phyloP scores from a whole-genome alignment of 1,140 invertebrate species.

The Magallana ariakensis region DNA sequence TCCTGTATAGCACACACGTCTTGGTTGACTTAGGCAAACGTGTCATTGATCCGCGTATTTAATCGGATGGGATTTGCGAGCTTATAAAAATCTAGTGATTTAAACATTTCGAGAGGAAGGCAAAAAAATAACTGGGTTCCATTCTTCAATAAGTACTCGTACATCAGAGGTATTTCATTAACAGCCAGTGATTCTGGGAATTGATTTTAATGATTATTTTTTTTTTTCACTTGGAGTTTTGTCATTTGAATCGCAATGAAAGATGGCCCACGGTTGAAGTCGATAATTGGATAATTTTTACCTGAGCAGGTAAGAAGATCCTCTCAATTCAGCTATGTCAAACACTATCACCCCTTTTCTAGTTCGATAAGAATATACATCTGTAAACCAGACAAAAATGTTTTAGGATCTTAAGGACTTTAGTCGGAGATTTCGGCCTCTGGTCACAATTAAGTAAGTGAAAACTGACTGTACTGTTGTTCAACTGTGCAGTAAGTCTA shows the following conservation, averaged over 20 bases:
- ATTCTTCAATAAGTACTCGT: background rate
- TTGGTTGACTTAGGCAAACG: background rate
- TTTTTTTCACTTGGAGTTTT: background rate
- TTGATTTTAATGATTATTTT: background rate
- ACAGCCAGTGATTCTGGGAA: background rate
- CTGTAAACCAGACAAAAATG: background rate
- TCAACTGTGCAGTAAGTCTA: too few species aligned
- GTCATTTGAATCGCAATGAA: background rate
- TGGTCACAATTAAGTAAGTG: too few species aligned
- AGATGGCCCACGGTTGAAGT: background rate
- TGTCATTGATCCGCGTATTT: slow-evolving; percentile 10
- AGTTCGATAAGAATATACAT: background rate
- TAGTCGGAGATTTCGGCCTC: background rate
- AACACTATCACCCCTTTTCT: background rate
- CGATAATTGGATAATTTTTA: slow-evolving; percentile 37
- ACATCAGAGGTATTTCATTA: background rate
- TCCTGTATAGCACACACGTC: slow-evolving; percentile 4
- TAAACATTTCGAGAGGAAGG: background rate
- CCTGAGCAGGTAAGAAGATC: slow-evolving; percentile 20
- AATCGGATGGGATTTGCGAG: slow-evolving; percentile 26
- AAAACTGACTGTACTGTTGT: too few species aligned
- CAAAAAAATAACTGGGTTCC: background rate
- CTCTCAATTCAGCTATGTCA: slow-evolving; percentile 7
- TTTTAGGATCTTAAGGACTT: background rate
- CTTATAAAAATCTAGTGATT: slow-evolving; percentile 29